Evolutionary conservation across 2,113 vertebrate genomes (phyloP).

Genomic region (Pardalotus punctatus): DNA sequence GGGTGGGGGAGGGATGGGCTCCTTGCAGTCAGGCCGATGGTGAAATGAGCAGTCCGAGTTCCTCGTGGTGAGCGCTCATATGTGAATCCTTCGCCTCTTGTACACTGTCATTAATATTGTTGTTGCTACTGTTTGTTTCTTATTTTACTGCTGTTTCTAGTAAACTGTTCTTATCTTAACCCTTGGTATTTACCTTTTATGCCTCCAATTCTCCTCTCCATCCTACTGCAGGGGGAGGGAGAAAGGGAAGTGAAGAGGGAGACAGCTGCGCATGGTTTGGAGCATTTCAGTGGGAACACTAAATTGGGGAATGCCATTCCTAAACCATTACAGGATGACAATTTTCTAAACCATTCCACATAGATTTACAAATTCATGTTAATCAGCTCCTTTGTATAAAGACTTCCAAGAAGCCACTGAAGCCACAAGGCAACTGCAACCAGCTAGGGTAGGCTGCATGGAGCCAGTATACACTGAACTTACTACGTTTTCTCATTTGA

Average conservation of each 20-base stretch:
- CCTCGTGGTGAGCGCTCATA: rapidly evolving
- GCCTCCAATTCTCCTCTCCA: background rate
- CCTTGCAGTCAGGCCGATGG: background rate
- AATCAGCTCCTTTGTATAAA: background rate
- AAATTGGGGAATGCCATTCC: background rate
- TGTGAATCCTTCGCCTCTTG: background rate
- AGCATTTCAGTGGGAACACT: background rate
- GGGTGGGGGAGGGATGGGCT: background rate
- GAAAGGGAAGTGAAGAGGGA: background rate
- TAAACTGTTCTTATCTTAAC: background rate
- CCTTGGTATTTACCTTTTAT: background rate
- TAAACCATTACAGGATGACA: background rate
- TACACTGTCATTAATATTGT: background rate
- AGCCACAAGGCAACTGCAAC: background rate
- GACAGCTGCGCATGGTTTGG: rapidly evolving
- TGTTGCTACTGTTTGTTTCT: background rate
- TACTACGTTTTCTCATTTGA: background rate
- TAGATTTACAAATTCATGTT: background rate
- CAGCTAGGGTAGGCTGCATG: background rate
- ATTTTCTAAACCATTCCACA: background rate
- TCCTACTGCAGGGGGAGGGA: rapidly evolving
- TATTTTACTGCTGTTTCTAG: background rate
- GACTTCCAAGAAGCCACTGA: background rate
- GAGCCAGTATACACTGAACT: background rate
- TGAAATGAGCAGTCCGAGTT: no score